Evolutionary conservation across 2,797 vertebrate genomes (phyloP).

Genomic region (Sardinella longiceps): DNA sequence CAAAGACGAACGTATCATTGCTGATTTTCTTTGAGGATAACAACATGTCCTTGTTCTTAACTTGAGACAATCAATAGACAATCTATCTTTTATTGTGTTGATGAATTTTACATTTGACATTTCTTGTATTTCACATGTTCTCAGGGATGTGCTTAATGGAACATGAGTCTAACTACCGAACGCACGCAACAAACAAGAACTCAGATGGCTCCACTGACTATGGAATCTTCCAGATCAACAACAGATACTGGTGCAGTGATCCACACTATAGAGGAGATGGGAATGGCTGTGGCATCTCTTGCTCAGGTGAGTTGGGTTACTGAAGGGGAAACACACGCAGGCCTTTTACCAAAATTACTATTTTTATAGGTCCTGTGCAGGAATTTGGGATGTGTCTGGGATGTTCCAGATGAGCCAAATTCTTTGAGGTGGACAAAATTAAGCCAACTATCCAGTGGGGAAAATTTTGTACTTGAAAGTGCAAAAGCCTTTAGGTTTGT

Average conservation of each 20-base stretch:
- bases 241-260: conserved; percentile 74
- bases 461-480: no score
- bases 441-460: no score
- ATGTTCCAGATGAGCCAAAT: background rate
- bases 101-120: background rate
- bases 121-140: no score
- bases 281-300: conserved; percentile 68
- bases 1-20: no score
- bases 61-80: background rate
- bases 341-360: background rate
- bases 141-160: conserved; percentile 77
- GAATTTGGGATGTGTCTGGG: no score
- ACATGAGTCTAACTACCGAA: conserved; percentile 65
- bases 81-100: no score
- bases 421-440: no score
- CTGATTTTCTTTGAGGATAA: no score
- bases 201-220: conserved; percentile 71
- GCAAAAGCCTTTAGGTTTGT: no score
- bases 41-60: no score
- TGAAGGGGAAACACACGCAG: no score
- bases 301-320: conserved; percentile 60
- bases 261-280: fast-evolving
- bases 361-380: no score
- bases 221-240: conserved; percentile 80
- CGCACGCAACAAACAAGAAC: conserved; percentile 59